Evolutionary conservation across 2,797 vertebrate genomes (phyloP).

Genomic region (Peromyscus aztecus): DNA sequence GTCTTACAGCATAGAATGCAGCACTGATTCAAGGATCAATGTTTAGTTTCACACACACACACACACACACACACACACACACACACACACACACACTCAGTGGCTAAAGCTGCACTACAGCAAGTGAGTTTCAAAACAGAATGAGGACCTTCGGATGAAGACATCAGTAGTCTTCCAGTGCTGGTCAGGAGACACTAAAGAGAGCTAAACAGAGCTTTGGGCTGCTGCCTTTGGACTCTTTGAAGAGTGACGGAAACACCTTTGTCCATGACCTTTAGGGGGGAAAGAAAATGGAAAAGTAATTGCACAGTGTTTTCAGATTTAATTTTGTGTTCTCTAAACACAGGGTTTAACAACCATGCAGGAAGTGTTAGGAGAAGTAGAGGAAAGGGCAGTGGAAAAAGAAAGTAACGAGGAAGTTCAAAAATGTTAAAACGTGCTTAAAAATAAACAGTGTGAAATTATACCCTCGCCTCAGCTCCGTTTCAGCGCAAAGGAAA

Average conservation of each 20-base stretch:
- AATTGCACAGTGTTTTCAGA: not conserved
- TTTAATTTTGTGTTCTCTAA: not conserved
- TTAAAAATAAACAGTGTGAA: conserved; percentile 42
- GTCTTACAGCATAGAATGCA: not conserved
- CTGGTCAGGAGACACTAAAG: not conserved
- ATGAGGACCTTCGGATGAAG: conserved; percentile 52
- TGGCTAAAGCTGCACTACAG: not conserved
- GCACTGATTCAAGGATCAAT: conserved; percentile 7
- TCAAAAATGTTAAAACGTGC: not conserved
- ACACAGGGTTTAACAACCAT: not conserved
- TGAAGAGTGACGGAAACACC: not conserved
- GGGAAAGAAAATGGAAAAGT: conserved; percentile 18
- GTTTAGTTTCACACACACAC: not conserved
- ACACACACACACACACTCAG: not conserved
- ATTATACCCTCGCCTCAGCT: not conserved
- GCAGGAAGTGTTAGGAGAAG: not conserved
- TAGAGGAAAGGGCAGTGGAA: not conserved
- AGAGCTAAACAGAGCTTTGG: not conserved
- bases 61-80: not conserved
- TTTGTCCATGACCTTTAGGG: not conserved
- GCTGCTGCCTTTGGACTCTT: conserved; percentile 1
- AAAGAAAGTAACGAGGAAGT: conserved; percentile 11
- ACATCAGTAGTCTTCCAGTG: not conserved
- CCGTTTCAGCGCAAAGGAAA: conserved; percentile 41
- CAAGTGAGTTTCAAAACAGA: not conserved